These are phyloP conservation scores for Pseudoips prasinana DNA, from an alignment of 2,888 invertebrate species.

Conservation along the genomic window DNA sequence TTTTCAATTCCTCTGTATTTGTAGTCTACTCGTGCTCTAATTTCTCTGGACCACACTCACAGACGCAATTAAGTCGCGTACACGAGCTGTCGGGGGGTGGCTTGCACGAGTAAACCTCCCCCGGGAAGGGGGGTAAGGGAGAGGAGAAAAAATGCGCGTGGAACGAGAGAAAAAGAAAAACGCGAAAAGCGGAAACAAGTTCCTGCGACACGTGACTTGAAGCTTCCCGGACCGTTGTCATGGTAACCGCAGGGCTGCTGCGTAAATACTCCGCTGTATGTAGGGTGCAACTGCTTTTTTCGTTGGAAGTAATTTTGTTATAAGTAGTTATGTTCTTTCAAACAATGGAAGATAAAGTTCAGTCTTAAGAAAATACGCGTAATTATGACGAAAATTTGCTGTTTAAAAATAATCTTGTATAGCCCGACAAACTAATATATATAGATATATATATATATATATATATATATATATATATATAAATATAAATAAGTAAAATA, in stretches of 20 bases:
- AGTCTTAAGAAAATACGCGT: no score
- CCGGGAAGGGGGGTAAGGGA: constrained; percentile 22
- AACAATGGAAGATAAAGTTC: constrained; percentile 6
- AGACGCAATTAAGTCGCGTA: constrained; percentile 81
- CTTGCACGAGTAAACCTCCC: constrained; percentile 42
- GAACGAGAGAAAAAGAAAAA: constrained; percentile 72
- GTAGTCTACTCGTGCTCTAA: constrained; percentile 64
- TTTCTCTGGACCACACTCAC: constrained; percentile 82
- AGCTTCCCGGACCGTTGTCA: constrained; percentile 75
- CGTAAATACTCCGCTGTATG: constrained; percentile 15
- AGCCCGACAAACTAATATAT: no score
- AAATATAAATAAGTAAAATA: no score
- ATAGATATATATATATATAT: no score
- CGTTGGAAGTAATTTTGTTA: constrained; percentile 5
- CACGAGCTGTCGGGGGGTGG: constrained; percentile 62
- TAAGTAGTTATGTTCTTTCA: constrained; percentile 9
- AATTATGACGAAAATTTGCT: no score
- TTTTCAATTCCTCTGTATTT: constrained; percentile 43
- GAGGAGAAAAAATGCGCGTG: constrained; percentile 66
- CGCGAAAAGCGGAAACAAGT: constrained; percentile 74
- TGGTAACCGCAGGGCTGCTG: constrained; percentile 58
- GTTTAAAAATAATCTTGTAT: no score
- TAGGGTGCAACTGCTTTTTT: constrained; percentile 20
- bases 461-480: no score
- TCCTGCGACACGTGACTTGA: constrained; percentile 79